Evolutionary conservation across 1,140 invertebrate species (phyloP), one percentile per base, ranked within the genome.

Genomic region (Tribolium castaneum): DNA sequence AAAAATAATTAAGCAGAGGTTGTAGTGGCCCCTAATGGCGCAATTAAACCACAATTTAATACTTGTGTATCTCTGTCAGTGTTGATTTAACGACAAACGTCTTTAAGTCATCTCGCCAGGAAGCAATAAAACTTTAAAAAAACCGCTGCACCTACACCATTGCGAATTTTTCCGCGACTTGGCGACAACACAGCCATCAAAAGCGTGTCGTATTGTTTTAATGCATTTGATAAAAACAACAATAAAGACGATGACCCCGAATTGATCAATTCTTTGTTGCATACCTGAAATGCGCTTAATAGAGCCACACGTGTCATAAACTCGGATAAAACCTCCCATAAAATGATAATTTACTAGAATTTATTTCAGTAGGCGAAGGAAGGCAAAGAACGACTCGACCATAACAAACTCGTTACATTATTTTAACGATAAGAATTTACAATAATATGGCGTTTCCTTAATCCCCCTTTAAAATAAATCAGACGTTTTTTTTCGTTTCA

Each of bases 151-250:
- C n/a, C 39, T 45, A 9, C 39, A 45, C 39, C 39, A 9, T 10
- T 9, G 39, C 39, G 39, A 45, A 45, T 45, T 45, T 45, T 30
- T 30, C 25, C 25, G 1, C 16, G 52, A 56, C 14, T 30, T 6
- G 4, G 3, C 16, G 52, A 56, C 14, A 56, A 56, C 12, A 12
- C 12, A 56, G 14, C 52, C 52, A 56, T 56, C 52, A 56, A 56
- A 56, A 56, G 13, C 52, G 52, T 56, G 52, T 56, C 52, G 54
- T 30, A 59, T 59, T 59, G 54, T 59, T 59, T 59, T 25, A 59
- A 59, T 22, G 22, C 7, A 7, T 59, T 25, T 59, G 54, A 59
- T 59, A 59, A 59, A 16, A 22, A 19, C 54, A 56, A 56, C 13
- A 59, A 59, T 59, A 59, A 59, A 30, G 19, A 3, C n/a, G 19